A percentile compares a stretch with the other conserved stretches of the same genome.
Evolutionary conservation across 2,113 vertebrate species (phyloP).

Genomic region (Mobula birostris): DNA sequence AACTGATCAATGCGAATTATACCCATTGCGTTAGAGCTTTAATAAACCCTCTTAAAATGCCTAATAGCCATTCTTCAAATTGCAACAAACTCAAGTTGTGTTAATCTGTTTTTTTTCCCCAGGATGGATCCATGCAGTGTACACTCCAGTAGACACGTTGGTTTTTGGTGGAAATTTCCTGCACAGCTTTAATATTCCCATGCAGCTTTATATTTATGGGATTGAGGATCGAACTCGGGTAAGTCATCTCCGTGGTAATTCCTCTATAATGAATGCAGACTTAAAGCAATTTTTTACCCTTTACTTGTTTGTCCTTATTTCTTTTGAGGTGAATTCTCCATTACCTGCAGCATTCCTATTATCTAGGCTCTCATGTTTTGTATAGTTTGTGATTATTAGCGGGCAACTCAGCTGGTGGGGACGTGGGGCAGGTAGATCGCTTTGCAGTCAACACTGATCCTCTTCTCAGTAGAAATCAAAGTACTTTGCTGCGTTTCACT

Average conservation of each 20-base stretch:
- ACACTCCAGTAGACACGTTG: constrained; percentile 89
- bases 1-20: neutral
- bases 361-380: neutral
- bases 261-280: neutral
- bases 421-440: neutral
- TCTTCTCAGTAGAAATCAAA: neutral
- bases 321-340: neutral
- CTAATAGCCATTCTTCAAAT: neutral
- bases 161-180: constrained; percentile 97
- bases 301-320: neutral
- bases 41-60: neutral
- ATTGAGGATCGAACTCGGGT: constrained; percentile 97
- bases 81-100: neutral
- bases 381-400: neutral
- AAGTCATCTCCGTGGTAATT: constrained; percentile 44
- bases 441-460: neutral
- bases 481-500: neutral
- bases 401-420: neutral
- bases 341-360: neutral
- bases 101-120: neutral
- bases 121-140: constrained; percentile 98
- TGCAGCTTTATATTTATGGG: constrained; percentile 93
- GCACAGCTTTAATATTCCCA: constrained; percentile 98
- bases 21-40: neutral
- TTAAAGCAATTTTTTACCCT: neutral